phyloP scores from a whole-genome alignment of 2,888 invertebrate species.

The Cephus pygmeus region DNA sequence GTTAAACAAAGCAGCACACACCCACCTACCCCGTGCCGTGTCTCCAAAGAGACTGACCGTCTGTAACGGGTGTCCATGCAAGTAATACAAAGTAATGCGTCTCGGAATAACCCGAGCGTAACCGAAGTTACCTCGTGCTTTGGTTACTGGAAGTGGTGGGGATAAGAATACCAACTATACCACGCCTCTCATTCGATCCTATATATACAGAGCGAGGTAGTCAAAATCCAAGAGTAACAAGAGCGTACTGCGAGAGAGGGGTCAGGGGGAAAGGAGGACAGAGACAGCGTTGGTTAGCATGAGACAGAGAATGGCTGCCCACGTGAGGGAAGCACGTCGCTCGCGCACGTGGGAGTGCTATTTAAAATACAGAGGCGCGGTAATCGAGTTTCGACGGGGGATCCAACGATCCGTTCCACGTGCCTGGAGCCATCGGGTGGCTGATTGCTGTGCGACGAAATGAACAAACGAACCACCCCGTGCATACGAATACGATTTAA shows the following conservation, averaged over 20 bases:
- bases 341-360: conserved; percentile 6
- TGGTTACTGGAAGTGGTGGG: neutral
- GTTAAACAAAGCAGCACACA: neutral
- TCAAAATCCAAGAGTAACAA: neutral
- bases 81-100: neutral
- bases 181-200: neutral
- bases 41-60: neutral
- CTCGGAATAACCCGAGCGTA: neutral
- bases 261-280: no score
- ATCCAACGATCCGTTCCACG: conserved; percentile 20
- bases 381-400: conserved; percentile 32
- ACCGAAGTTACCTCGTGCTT: neutral
- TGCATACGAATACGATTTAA: conserved; percentile 11
- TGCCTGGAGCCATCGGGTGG: conserved; percentile 39
- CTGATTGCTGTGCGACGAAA: conserved; percentile 39
- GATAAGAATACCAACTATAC: neutral
- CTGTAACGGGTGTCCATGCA: neutral
- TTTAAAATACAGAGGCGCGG: conserved; percentile 11
- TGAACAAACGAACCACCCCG: conserved; percentile 35
- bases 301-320: neutral
- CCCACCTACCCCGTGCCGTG: neutral
- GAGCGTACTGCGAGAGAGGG: neutral
- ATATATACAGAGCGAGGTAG: neutral
- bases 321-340: conserved; percentile 1
- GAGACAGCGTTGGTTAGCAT: neutral